phyloP scores from a whole-genome alignment of 2,797 vertebrate genomes.

The Sebastes jordani region DNA sequence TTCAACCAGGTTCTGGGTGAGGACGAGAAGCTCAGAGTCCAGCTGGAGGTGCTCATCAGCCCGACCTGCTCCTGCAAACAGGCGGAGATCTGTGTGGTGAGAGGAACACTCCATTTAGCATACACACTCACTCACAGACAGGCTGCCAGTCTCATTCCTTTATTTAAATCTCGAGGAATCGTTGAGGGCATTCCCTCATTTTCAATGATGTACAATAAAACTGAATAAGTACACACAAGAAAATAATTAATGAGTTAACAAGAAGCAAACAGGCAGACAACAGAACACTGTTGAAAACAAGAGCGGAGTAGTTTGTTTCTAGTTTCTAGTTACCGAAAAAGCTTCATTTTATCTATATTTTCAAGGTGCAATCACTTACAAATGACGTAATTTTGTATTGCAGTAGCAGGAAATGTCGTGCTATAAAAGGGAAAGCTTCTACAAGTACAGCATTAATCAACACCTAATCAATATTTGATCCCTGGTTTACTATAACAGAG shows the following conservation, averaged over 20 bases:
- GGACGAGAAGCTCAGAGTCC: slow-evolving; percentile 94
- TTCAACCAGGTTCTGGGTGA: slow-evolving; percentile 98
- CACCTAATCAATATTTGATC: not conserved
- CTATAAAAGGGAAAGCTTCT: not conserved
- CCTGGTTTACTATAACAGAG: not conserved
- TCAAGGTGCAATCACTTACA: not conserved
- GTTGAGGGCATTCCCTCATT: too few relatives aligned
- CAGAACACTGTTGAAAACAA: too few relatives aligned
- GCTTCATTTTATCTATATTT: not conserved
- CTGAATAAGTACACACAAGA: too few relatives aligned
- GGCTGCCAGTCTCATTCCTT: not conserved
- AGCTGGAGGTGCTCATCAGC: slow-evolving; percentile 94
- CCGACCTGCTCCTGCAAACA: slow-evolving; percentile 98
- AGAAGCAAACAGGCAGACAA: too few relatives aligned
- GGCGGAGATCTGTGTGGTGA: slow-evolving; percentile 98
- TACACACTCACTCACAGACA: not conserved
- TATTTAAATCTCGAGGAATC: too few relatives aligned
- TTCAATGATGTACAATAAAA: too few relatives aligned
- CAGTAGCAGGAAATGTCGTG: not conserved
- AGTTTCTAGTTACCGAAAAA: not conserved
- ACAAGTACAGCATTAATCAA: not conserved
- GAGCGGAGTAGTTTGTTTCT: too few relatives aligned
- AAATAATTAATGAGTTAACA: too few relatives aligned
- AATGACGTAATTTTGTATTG: not conserved
- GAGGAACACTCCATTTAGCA: slow-evolving; percentile 41